Evolutionary conservation across 2,113 vertebrate genomes (phyloP), one percentile per base, ranked within the genome.

Genomic region (Propithecus coquereli): DNA sequence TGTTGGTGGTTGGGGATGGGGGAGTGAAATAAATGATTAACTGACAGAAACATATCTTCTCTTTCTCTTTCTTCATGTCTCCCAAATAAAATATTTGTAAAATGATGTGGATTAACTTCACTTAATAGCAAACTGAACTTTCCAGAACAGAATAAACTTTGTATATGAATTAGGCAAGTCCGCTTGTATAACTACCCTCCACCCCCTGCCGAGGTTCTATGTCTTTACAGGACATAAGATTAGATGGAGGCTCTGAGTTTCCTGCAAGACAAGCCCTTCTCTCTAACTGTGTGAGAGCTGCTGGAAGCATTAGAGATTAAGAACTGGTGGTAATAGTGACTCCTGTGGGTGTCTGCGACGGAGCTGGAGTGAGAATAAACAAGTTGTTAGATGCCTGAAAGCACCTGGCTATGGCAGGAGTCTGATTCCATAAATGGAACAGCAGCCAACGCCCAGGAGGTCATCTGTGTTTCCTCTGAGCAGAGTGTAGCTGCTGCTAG

Each of bases 341-440:
- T 76, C 57, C 89, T 81, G 34, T 32, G 86, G 54, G 14, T 68
- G 30, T 79, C 43, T 52, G 59, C 30, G 32, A 59, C 65, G 37
- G 82, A 91, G 79, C 17, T 81, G 81, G 50, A 93, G 47, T 90
- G 32, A 93, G 74, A 89, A 87, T 27, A 92, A 87, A 95, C 8
- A 79, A 89, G 73, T 82, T 66, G 54, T 52, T 68, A 54, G 95
- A 86, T 70, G 95, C 68, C 47, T 71, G 30, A 59, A 68, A 30
- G 43, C 66, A 89, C 88, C 87, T 96, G 96, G 73, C 63, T 18
- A 6, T 61, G 91, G 83, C 81, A 74, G 88, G 57, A 89, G 50
- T 52, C 89, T 43, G 43, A 82, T 30, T 91, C 92, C 43, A 89
- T 70, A 87, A 92, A 70, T 14, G 82, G 57, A 95, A 79, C 8